Base-by-base conservation (phyloP, 2,797 vertebrate species). In the Phrynocephalus guinanensis region DNA sequence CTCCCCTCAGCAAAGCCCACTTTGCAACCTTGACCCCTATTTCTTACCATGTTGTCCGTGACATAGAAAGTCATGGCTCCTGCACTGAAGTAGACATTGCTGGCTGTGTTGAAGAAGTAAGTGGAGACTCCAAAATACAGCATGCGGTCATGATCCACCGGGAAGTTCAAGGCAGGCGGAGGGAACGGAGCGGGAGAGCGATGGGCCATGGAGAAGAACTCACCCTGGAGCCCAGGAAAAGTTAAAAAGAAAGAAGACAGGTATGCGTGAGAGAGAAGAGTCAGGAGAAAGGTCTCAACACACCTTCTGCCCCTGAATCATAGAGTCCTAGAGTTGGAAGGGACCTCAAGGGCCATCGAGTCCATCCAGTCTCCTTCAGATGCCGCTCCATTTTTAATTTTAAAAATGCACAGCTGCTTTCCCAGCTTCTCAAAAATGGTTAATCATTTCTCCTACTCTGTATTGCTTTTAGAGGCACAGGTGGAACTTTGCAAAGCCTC, bases 21-120 rank as follows among this genome's bases (percentile, higher is more conserved):
- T 3, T 38, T 6, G 3, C 56, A 30, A 10, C n/a, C 28, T 72
- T 13, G 10, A 1, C 38, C 6, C 3, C 44, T 48, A 2, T 70
- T 48, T 78, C 91, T 91, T 90, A 96, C 96, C 95, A 90, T 92
- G 33, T 87, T 20, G 15, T 94, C 87, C 0, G 24, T 92, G 84
- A 96, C 7, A 9, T 33, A 83, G 56, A 93, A 77, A 15, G 30
- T 66, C 80, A 96, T 82, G 18, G n/a, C 84, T 1, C 94, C 94
- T 0, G 94, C 93, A 44, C 86, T 7, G 1, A 94, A 85, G 87
- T 95, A 96, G 13, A 94, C 94, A 0, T 89, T 60, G 1, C 91
- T 92, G 0, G 94, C 95, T 0, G 94, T 94, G 79, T 96, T 96
- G 91, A 96, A 96, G 90, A 96, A 89, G 70, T 95, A 95, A 20